These are phyloP conservation scores for Falco berigora DNA, from an alignment of 2,797 vertebrate species.

Conservation along the genomic window DNA sequence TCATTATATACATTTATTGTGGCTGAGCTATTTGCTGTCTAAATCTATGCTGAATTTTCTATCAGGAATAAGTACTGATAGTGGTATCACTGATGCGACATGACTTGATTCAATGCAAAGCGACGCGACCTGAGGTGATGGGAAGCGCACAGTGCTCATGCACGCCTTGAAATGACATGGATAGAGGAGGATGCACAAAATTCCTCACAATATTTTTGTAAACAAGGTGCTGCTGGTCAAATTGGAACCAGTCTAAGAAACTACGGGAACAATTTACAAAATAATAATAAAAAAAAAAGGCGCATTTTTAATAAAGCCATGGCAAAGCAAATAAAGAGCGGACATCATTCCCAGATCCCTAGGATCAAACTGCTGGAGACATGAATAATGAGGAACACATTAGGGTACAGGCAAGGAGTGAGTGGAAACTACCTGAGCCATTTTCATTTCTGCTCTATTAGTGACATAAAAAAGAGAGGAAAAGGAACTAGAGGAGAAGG, in stretches of 20 bases:
- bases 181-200: neutral
- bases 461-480: neutral
- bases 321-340: neutral
- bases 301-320: neutral
- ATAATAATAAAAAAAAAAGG: neutral
- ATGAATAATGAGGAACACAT: neutral
- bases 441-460: neutral
- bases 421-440: neutral
- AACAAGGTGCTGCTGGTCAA: constrained; percentile 25
- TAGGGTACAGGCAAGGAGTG: neutral
- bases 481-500: neutral
- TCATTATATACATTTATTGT: constrained; percentile 73
- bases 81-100: constrained; percentile 54
- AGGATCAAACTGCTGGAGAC: neutral
- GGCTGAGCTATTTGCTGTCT: constrained; percentile 61
- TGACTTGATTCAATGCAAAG: constrained; percentile 65
- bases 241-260: neutral
- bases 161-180: neutral
- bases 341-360: neutral
- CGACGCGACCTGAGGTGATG: constrained; percentile 63
- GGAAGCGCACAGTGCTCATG: neutral
- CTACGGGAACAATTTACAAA: neutral
- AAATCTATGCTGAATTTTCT: constrained; percentile 63
- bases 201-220: neutral
- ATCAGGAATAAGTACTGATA: constrained; percentile 54